Percentiles rank a stretch among this genome's conserved stretches.
Evolutionary conservation across 2,888 invertebrate species (phyloP).

Genomic region (Argynnis bischoffii): DNA sequence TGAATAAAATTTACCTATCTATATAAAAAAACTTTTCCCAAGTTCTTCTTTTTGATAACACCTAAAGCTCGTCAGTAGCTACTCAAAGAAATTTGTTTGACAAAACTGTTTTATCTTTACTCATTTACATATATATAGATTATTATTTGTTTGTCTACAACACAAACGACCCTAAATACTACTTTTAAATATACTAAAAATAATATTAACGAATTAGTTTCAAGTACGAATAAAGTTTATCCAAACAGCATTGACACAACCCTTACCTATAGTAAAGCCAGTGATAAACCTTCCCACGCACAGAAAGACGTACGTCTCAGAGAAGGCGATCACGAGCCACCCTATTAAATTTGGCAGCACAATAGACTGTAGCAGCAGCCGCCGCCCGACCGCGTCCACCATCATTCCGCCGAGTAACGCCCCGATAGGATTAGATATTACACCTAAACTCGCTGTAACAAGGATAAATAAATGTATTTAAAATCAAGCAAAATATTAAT

Average conservation of each 20-base stretch:
- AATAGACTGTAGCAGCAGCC: constrained; percentile 85
- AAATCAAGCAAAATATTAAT: background rate
- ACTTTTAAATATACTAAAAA: too few species aligned
- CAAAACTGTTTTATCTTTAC: too few species aligned
- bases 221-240: too few species aligned
- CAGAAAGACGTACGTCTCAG: constrained; percentile 83
- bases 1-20: too few species aligned
- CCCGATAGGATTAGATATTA: constrained; percentile 87
- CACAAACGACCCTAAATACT: too few species aligned
- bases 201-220: too few species aligned
- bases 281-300: constrained; percentile 87
- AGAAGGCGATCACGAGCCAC: constrained; percentile 86
- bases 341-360: constrained; percentile 86
- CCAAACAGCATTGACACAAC: background rate
- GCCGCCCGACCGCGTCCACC: constrained; percentile 85
- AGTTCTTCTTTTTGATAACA: too few species aligned
- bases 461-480: background rate
- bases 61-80: too few species aligned
- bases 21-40: too few species aligned
- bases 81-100: too few species aligned
- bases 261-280: constrained; percentile 85
- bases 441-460: constrained; percentile 85
- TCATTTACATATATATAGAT: too few species aligned
- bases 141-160: too few species aligned
- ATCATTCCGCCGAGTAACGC: constrained; percentile 86